Conservation (phyloP, 2,113 vertebrate species). For the Paralichthys olivaceus region DNA sequence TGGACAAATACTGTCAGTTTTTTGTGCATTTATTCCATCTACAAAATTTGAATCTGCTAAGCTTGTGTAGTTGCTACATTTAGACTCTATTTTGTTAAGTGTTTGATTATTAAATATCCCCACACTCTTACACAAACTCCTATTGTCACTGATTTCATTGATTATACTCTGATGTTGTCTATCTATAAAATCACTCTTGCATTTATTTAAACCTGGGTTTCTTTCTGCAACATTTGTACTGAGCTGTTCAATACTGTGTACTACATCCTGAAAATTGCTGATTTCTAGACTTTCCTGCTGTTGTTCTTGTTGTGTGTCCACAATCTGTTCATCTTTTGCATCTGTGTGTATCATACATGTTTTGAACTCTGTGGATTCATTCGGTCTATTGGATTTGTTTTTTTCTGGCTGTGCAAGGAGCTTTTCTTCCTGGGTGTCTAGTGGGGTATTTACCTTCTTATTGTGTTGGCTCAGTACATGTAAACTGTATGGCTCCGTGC, state of each 20-base stretch:
- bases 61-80: not conserved
- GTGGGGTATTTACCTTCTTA: constrained; percentile 35
- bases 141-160: not conserved
- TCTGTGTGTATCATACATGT: constrained; percentile 5
- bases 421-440: constrained; percentile 17
- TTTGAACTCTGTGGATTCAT: constrained; percentile 9
- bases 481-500: constrained; percentile 10
- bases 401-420: not conserved
- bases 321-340: not conserved
- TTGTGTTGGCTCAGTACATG: constrained; percentile 13
- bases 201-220: constrained; percentile 2
- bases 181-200: not conserved
- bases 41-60: not conserved
- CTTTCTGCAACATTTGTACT: not conserved
- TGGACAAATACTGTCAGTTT: not conserved
- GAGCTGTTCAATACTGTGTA: constrained; percentile 4
- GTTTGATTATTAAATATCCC: not conserved
- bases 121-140: not conserved
- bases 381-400: not conserved
- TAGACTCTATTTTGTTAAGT: not conserved
- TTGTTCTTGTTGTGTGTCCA: not conserved
- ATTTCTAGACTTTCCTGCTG: constrained; percentile 2
- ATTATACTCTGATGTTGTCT: not conserved
- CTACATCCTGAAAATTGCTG: not conserved
- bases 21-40: constrained; percentile 3